Percentiles rank a stretch among this genome's conserved stretches.
Conservation (phyloP, 2,113 vertebrate genomes). For the Amphilophus citrinellus region DNA sequence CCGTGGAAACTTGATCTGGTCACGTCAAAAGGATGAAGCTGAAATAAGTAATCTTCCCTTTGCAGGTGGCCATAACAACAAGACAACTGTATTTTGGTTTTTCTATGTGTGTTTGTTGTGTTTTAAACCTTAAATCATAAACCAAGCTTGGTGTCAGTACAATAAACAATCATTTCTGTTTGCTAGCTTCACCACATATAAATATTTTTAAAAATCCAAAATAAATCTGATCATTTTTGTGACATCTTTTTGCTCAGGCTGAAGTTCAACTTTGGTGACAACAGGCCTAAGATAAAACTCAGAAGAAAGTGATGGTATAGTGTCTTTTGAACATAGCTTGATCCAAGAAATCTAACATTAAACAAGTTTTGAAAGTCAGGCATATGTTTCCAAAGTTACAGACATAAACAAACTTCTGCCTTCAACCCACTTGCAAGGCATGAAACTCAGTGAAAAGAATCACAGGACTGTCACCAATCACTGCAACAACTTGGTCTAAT, state of each 20-base stretch:
- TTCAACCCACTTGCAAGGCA: too few species aligned
- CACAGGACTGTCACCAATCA: not conserved
- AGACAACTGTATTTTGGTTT: not conserved
- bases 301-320: too few species aligned
- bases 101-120: not conserved
- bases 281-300: too few species aligned
- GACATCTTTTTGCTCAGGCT: not conserved
- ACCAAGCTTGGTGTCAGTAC: not conserved
- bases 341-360: too few species aligned
- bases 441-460: not conserved
- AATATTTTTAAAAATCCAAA: not conserved
- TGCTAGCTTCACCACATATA: not conserved
- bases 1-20: not conserved
- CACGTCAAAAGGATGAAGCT: not conserved
- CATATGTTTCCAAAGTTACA: too few species aligned
- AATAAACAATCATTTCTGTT: not conserved
- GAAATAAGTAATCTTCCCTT: not conserved
- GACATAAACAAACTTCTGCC: too few species aligned
- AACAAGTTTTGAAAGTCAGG: too few species aligned
- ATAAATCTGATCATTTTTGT: not conserved
- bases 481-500: too few species aligned
- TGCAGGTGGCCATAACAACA: not conserved
- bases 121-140: not conserved
- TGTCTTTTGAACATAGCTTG: too few species aligned
- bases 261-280: not conserved